Conservation (phyloP, 2,888 invertebrate species). For the Drosophila diplacantha region DNA sequence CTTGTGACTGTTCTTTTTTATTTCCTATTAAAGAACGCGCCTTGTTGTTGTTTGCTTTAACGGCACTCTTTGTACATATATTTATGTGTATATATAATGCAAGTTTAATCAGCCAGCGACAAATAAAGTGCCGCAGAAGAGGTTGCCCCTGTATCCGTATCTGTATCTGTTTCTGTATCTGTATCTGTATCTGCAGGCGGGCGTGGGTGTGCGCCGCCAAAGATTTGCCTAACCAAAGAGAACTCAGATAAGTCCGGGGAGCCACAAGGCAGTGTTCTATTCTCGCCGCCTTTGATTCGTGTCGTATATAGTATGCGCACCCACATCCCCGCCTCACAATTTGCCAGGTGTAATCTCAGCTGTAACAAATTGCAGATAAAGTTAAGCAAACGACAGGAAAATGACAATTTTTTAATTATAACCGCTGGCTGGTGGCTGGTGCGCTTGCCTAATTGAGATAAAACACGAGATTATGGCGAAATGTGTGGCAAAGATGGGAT, state of each 20-base stretch:
- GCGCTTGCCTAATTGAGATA: slow-evolving; percentile 59
- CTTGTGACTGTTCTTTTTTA: slow-evolving; percentile 35
- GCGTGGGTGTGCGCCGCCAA: slow-evolving; percentile 31
- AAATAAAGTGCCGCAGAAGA: slow-evolving; percentile 42
- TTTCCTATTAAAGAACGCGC: slow-evolving; percentile 63
- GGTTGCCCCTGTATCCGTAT: slow-evolving; percentile 32
- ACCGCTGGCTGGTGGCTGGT: slow-evolving; percentile 4
- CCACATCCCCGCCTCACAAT: slow-evolving; percentile 36
- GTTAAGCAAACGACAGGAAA: slow-evolving; percentile 66
- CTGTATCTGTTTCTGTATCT: slow-evolving; percentile 11
- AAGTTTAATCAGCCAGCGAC: slow-evolving; percentile 70
- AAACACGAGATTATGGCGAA: slow-evolving; percentile 21
- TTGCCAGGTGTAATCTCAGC: slow-evolving; percentile 65
- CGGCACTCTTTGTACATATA: slow-evolving; percentile 61
- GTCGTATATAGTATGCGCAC: background rate
- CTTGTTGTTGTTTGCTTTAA: slow-evolving; percentile 61
- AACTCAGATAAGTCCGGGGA: slow-evolving; percentile 53
- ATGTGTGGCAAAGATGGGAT: background rate
- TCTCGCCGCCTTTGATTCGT: slow-evolving; percentile 58
- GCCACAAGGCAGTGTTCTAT: slow-evolving; percentile 47
- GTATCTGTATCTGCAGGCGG: slow-evolving; percentile 10
- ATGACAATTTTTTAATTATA: slow-evolving; percentile 61
- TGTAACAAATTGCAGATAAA: slow-evolving; percentile 58
- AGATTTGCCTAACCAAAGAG: slow-evolving; percentile 64
- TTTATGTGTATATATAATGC: slow-evolving; percentile 53